phyloP scores from a whole-genome alignment of 2,113 vertebrate species.

The Macrotus californicus region DNA sequence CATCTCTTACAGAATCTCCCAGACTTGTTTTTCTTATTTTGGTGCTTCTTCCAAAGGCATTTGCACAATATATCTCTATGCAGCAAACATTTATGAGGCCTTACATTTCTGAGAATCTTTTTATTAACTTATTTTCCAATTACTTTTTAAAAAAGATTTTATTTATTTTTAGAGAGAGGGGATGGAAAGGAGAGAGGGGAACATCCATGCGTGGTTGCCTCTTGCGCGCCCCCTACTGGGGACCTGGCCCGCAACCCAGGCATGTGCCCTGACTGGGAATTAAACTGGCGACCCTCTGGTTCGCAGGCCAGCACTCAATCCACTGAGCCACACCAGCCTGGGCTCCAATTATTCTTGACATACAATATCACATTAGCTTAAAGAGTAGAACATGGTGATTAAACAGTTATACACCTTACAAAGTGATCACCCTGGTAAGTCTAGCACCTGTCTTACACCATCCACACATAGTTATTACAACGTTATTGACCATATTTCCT shows the following conservation, averaged over 20 bases:
- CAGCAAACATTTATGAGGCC: neutral
- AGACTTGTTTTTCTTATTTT: neutral
- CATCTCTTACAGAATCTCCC: neutral
- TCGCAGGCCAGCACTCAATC: too few relatives aligned
- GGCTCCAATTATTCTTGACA: neutral
- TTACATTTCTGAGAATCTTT: neutral
- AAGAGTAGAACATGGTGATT: neutral
- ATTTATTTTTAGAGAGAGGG: too few relatives aligned
- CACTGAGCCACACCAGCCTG: too few relatives aligned
- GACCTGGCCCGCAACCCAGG: too few relatives aligned
- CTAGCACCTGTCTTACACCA: neutral
- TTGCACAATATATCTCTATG: neutral
- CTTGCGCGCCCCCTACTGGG: too few relatives aligned
- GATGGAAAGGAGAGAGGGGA: too few relatives aligned
- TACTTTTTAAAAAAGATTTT: neutral
- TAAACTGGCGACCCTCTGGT: too few relatives aligned
- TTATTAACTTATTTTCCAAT: neutral
- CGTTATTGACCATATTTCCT: neutral
- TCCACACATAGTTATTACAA: neutral
- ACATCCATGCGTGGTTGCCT: too few relatives aligned
- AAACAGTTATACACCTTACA: neutral
- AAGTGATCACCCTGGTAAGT: neutral
- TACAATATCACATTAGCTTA: neutral
- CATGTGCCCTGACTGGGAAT: too few relatives aligned
- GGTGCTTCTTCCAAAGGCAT: neutral